Conservation (phyloP, 2,797 vertebrate species). For the Sebastes baramenuke region DNA sequence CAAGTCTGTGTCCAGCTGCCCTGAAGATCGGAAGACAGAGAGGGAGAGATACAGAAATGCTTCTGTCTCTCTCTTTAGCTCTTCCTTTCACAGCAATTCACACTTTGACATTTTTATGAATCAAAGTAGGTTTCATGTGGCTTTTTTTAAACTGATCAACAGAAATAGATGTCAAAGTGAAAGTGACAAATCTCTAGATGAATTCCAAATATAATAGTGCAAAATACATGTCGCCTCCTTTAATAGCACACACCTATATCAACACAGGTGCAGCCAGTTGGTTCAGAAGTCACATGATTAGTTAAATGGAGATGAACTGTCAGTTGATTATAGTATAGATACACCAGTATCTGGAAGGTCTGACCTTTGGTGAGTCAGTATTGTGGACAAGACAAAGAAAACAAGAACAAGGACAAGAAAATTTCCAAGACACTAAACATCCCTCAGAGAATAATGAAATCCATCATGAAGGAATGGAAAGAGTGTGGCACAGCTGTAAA, state of each 20-base stretch:
- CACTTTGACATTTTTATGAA: neutral
- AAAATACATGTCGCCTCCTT: neutral
- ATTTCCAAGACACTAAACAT: no score
- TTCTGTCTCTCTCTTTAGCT: neutral
- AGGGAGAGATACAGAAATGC: neutral
- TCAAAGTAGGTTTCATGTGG: neutral
- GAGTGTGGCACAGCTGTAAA: no score
- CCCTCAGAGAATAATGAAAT: no score
- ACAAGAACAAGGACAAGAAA: no score
- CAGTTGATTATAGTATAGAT: neutral
- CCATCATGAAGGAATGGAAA: no score
- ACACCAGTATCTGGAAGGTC: neutral
- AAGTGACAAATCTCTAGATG: neutral
- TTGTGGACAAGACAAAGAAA: neutral
- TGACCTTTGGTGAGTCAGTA: neutral
- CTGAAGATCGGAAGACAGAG: neutral
- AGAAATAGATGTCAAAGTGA: neutral
- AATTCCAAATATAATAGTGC: neutral
- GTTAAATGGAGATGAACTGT: neutral
- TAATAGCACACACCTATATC: accelerated
- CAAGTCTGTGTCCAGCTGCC: constrained; percentile 18
- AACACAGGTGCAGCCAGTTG: neutral
- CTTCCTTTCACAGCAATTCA: neutral
- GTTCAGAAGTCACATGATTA: neutral
- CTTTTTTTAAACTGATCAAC: neutral